phyloP scores from a whole-genome alignment of 92 coral and sea anemone genomes.

The Hydrozoanthus gracilis region DNA sequence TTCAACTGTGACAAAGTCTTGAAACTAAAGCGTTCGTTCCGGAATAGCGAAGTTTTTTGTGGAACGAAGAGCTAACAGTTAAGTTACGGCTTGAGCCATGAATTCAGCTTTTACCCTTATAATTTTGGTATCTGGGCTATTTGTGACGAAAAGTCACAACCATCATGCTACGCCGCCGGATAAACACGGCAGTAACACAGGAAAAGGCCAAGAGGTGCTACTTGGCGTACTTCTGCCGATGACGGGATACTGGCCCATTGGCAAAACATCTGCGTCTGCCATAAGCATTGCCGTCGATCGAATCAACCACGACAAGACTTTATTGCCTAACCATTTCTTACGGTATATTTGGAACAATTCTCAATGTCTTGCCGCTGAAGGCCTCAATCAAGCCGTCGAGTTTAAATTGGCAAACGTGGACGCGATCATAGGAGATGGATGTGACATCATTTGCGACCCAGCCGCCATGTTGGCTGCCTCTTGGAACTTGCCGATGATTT shows the following conservation, averaged over 20 bases:
- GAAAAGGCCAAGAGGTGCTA: slow-evolving; percentile 50
- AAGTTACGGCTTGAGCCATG: background rate
- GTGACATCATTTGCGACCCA: slow-evolving; percentile 85
- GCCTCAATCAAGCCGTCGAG: slow-evolving; percentile 85
- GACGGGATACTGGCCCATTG: slow-evolving; percentile 94
- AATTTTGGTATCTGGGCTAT: background rate
- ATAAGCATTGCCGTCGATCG: slow-evolving; percentile 83
- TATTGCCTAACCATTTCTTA: slow-evolving; percentile 76
- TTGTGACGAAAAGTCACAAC: background rate
- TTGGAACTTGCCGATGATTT: slow-evolving; percentile 87
- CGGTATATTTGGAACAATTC: slow-evolving; percentile 85
- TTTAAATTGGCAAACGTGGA: slow-evolving; percentile 79
- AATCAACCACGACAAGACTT: slow-evolving; percentile 72
- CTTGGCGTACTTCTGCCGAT: slow-evolving; percentile 82
- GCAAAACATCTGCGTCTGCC: slow-evolving; percentile 86
- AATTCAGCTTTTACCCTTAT: background rate
- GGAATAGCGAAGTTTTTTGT: background rate
- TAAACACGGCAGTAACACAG: background rate
- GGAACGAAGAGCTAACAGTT: background rate
- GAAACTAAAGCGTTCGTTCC: background rate
- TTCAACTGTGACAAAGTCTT: background rate
- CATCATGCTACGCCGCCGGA: background rate
- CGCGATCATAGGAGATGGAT: slow-evolving; percentile 86
- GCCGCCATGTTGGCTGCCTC: slow-evolving; percentile 83
- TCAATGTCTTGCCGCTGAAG: slow-evolving; percentile 82